Evolutionary conservation across 2,113 vertebrate genomes (phyloP), one percentile per base, ranked within the genome.

Genomic region (Corydoras sp.): DNA sequence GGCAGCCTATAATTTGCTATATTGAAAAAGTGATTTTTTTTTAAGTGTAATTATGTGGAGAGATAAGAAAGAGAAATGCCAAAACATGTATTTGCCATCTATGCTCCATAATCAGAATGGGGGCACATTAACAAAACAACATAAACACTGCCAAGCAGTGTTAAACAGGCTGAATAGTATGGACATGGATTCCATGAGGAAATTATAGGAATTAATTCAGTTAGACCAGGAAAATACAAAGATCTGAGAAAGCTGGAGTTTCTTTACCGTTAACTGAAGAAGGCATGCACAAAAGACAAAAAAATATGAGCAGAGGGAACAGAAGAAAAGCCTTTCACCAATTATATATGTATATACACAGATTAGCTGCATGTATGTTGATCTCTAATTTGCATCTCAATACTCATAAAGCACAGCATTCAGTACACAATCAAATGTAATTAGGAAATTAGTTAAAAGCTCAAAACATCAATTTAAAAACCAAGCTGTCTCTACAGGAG

Each of bases 221-320:
- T 74, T 75, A 64, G 56, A 63, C 64, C 76, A 64, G 69, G 69
- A 79, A 65, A 82, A 80, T 66, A 79, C 48, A 80, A 77, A 71
- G 68, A 80, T 77, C 78, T 59, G 65, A 81, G 81, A 75, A 82
- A 77, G 84, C 76, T 79, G 72, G 81, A 84, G 77, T 75, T 81
- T 74, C 79, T 80, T 91, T 91, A 90, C 89, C 89, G 89, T 91
- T 89, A 84, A 89, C 90, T 90, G 89, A 78, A 86, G 89, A 81
- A 78, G 86, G 81, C 87, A 85, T 85, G 85, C 87, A 82, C 73
- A 83, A 83, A 69, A 83, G 80, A 83, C 71, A 85, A 83, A 83
- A 74, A 81, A 76, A 77, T 77, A 82, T 78, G 76, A 73, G 76
- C 63, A 69, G 69, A 76, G 68, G 65, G 75, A 85, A 80, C 62